Evolutionary conservation across 2,797 vertebrate species (phyloP), one percentile per base, ranked within the genome.

Genomic region (Cyclopterus lumpus): DNA sequence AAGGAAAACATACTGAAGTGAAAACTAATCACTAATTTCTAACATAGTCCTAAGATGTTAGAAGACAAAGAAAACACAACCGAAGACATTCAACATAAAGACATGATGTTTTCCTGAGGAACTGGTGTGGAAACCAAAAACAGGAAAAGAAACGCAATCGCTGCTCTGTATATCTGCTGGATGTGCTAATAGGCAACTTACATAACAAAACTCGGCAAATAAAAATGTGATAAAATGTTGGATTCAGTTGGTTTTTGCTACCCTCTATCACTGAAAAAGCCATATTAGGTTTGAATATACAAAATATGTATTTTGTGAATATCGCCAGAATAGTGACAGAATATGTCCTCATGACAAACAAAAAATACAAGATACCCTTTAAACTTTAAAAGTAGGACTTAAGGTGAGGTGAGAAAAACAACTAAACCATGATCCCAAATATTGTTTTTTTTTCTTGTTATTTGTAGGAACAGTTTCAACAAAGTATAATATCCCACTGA

Each of bases 361-460:
- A 22, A 22, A 48, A 58, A 58, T 24, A 58, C 51, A 61, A 59
- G 49, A 69, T 28, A 51, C 20, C 8, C 20, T 63, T 63, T 24
- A 32, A 22, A 69, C 42, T 57, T 24, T 81, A 28, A 62, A 54
- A 32, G 18, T 22, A 6, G 57, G 3, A 26, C 32, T 72, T 14
- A 62, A 15, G 30, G 12, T 65, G 26, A 61, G 8, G 16, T 30
- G 30, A 65, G 14, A 48, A 62, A 67, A 36, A 69, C 16, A 61
- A 67, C 16, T 69, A 73, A 82, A 66, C 64, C 40, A 42, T 11
- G 8, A 49, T 62, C 60, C 38, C 55, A 71, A 67, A 73, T 67
- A 22, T 40, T 59, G n/a, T 59, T 62, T 38, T 36, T 5, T 20
- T 61, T 72, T 69, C n/a, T 57, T 6, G 4, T 32, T 49, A 28